Percentiles rank a stretch among this genome's conserved stretches.
phyloP scores from a whole-genome alignment of 2,113 vertebrate genomes.

The Passer domesticus region DNA sequence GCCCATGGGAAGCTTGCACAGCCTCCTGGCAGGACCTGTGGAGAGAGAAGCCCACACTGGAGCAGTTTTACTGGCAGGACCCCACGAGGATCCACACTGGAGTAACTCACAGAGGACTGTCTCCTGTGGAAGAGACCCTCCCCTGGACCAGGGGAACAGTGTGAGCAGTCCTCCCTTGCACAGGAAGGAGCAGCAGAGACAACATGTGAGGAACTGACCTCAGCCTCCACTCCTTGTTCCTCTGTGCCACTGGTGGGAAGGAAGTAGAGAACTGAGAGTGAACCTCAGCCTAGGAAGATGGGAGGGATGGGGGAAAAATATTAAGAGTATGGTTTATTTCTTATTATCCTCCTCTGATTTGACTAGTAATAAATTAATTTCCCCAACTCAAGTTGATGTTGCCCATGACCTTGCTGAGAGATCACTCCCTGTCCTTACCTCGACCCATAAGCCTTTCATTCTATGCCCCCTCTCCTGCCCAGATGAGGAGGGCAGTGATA shows the following conservation, averaged over 20 bases:
- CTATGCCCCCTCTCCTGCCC: neutral
- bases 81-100: rapidly evolving
- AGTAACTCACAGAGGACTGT: neutral
- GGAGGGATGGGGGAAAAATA: rapidly evolving
- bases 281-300: neutral
- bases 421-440: neutral
- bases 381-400: neutral
- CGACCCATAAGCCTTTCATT: neutral
- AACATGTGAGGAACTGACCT: neutral
- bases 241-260: rapidly evolving
- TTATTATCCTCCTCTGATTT: neutral
- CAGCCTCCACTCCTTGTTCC: neutral
- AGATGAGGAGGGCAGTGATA: neutral
- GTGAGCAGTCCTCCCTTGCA: neutral
- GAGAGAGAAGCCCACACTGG: neutral
- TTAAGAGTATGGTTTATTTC: neutral
- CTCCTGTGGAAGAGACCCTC: neutral
- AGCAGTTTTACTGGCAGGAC: neutral
- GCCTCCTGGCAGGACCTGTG: neutral
- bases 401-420: neutral
- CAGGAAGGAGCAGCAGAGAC: neutral
- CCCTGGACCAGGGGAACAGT: neutral
- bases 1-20: too few relatives aligned
- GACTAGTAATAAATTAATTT: neutral
- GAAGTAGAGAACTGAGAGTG: neutral